These are phyloP conservation scores for Spheniscus mendiculus DNA, from an alignment of 2,113 vertebrate genomes.

Conservation along the genomic window DNA sequence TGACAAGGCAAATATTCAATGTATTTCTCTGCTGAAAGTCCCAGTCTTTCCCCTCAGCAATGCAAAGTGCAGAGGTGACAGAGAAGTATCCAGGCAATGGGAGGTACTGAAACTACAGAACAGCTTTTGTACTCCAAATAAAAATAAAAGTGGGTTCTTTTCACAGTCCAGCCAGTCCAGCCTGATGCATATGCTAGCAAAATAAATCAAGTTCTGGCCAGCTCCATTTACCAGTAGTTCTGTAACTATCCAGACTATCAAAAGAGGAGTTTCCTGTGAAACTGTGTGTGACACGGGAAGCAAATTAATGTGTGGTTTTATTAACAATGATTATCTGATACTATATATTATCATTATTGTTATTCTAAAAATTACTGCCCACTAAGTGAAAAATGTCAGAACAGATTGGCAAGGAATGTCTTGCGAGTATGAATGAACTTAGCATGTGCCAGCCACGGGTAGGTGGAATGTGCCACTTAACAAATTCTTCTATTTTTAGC, in stretches of 20 bases:
- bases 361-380: not conserved
- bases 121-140: conserved; percentile 42
- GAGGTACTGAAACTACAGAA: conserved; percentile 38
- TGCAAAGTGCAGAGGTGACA: not conserved
- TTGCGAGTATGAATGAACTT: conserved; percentile 47
- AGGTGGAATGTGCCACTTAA: conserved; percentile 46
- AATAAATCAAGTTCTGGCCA: conserved; percentile 46
- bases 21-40: not conserved
- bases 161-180: not conserved
- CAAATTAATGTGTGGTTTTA: not conserved
- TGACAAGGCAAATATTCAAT: not conserved
- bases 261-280: not conserved
- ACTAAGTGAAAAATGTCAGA: not conserved
- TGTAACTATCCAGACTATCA: not conserved
- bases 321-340: not conserved
- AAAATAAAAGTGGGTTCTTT: conserved; percentile 45
- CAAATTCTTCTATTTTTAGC: conserved; percentile 61
- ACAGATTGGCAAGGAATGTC: not conserved
- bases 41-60: not conserved
- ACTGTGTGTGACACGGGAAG: not conserved
- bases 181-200: conserved; percentile 25
- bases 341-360: not conserved
- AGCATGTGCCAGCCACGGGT: conserved; percentile 16
- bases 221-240: not conserved
- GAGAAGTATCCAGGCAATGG: conserved; percentile 11